Conservation (phyloP, 2,113 vertebrate genomes). For the Gavia stellata region DNA sequence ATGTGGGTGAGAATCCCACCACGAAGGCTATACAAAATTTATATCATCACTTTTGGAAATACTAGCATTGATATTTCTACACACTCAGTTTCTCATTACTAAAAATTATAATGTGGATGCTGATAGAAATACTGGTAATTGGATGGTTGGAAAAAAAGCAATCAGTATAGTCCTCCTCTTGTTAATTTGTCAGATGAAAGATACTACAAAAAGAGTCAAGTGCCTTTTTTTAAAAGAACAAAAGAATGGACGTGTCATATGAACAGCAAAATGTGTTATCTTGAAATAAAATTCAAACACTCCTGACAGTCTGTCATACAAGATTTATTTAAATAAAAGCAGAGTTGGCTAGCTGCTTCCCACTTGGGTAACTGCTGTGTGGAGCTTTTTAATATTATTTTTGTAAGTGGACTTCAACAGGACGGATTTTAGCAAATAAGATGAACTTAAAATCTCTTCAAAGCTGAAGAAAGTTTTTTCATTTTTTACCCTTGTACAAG, state of each 20-base stretch:
- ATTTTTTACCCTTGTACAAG: not conserved
- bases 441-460: not conserved
- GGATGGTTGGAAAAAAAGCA: not conserved
- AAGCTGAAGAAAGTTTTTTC: not conserved
- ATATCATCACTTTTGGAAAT: not conserved
- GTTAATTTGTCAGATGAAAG: not conserved
- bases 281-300: not conserved
- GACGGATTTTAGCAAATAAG: not conserved
- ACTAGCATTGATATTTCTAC: not conserved
- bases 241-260: not conserved
- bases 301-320: not conserved
- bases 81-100: not conserved
- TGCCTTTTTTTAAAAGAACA: not conserved
- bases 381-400: not conserved
- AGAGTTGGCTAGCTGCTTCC: not conserved
- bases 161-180: not conserved
- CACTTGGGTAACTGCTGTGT: not conserved
- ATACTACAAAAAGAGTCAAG: not conserved
- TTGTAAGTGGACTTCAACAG: not conserved
- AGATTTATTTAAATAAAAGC: not conserved
- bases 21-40: not conserved
- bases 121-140: not conserved
- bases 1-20: not conserved
- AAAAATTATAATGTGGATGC: not conserved
- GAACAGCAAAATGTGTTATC: not conserved